phyloP scores from a whole-genome alignment of 2,888 invertebrate species.

The Trilocha varians region DNA sequence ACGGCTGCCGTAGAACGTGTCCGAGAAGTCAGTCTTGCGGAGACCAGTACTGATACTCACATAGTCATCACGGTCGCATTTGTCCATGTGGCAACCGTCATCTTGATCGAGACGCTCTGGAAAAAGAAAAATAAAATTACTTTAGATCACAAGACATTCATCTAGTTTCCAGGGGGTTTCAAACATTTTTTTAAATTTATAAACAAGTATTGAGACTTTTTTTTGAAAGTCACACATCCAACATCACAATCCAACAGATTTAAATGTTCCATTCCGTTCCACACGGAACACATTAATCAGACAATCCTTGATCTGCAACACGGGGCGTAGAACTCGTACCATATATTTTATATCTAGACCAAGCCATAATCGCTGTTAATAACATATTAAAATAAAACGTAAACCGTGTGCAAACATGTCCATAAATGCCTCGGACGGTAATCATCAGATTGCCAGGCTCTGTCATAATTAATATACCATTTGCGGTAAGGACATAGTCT shows the following conservation, averaged over 20 bases:
- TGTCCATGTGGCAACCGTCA: conserved; percentile 57
- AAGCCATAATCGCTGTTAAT: not conserved
- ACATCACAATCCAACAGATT: too few relatives aligned
- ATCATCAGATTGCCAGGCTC: not conserved
- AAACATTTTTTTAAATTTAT: too few relatives aligned
- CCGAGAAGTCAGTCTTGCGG: conserved; percentile 79
- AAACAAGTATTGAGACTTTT: too few relatives aligned
- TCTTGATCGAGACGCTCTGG: conserved; percentile 78
- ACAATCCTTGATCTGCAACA: too few relatives aligned
- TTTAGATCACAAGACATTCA: too few relatives aligned
- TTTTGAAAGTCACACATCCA: too few relatives aligned
- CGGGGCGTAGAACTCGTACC: too few relatives aligned
- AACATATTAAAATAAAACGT: not conserved
- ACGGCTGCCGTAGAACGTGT: conserved; percentile 74
- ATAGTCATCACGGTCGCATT: conserved; percentile 66
- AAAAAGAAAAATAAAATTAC: too few relatives aligned
- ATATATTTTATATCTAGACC: too few relatives aligned
- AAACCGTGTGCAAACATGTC: not conserved
- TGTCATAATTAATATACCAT: not conserved
- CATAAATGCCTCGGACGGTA: not conserved
- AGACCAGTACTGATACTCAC: conserved; percentile 80
- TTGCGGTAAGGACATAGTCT: not conserved
- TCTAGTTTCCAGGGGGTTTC: too few relatives aligned
- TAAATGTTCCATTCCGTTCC: too few relatives aligned
- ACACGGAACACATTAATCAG: too few relatives aligned